Base-by-base conservation (phyloP, 2,888 invertebrate species). In the Drosophila nigricruria region DNA sequence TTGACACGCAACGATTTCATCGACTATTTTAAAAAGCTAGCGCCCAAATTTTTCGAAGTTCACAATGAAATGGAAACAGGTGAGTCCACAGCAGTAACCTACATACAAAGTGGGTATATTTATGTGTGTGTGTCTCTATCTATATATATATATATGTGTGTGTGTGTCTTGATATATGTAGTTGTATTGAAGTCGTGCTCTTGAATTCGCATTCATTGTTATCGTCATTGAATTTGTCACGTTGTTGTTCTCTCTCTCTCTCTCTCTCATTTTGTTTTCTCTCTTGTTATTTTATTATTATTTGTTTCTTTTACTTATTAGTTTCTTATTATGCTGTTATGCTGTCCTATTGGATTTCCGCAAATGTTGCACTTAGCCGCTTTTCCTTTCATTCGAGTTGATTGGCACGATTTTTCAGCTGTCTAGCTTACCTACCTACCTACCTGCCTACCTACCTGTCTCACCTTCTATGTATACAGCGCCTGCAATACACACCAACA, bases 1-100 rank as follows among this genome's bases (percentile, higher is more conserved):
- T 75, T 93, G 61, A 79, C 86, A 45, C 84, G 89, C 67, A 85
- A 79, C 47, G 92, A 93, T 70, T 88, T 93, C 49, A 88, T 91
- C 20, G 92, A 91, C 16, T 92, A 91, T 73, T 92, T 93, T 80
- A 91, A 91, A 73, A 89, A 87, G 61, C 84, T 91, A 73, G 83
- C 93, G 27, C 91, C 92, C 64, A 92, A 92, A 71, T 93, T 91
- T 81, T 92, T 92, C 52, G 91, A 90, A 64, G 90, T 91, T 74
- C 90, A 91, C 79, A 89, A 88, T 60, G 91, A 90, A 53, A 75
- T 77, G 59, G 92, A 91, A 68, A 82, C 91, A 82, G 92, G 93
- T 93, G 79, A 92, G 92, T 58, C 18, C n/a, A n/a, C n/a, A n/a
- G 18, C 45, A 20, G 32, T 54, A 59, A 53, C 27, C 61, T 20